Evolutionary conservation across 2,888 invertebrate genomes (phyloP).

Genomic region (Drosophila robusta): DNA sequence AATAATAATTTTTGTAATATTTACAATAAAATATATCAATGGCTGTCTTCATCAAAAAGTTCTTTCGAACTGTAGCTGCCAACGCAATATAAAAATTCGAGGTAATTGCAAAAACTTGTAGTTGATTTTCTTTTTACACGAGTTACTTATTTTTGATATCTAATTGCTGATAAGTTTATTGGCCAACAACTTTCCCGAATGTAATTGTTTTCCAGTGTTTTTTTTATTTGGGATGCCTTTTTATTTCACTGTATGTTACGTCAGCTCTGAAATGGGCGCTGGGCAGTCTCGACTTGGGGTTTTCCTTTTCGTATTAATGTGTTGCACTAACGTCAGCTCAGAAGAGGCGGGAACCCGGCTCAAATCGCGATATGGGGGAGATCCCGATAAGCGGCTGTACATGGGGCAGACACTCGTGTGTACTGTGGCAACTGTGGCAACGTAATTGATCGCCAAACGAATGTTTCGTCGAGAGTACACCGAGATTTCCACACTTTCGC

Average conservation of each 20-base stretch:
- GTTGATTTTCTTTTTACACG: conserved; percentile 18
- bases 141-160: neutral
- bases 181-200: too few relatives aligned
- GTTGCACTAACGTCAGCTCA: too few relatives aligned
- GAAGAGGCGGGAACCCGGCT: neutral
- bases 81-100: neutral
- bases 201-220: too few relatives aligned
- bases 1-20: too few relatives aligned
- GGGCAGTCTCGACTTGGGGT: too few relatives aligned
- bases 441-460: conserved; percentile 13
- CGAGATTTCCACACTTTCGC: conserved; percentile 50
- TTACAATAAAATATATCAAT: too few relatives aligned
- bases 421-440: conserved; percentile 12
- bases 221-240: too few relatives aligned
- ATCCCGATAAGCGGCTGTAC: conserved; percentile 7
- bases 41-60: neutral
- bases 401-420: conserved; percentile 4
- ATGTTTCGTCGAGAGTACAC: conserved; percentile 2
- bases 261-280: neutral
- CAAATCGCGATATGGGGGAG: conserved; percentile 1
- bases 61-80: neutral
- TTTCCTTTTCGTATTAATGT: too few relatives aligned
- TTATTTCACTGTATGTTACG: too few relatives aligned
- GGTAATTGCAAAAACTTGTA: too few relatives aligned
- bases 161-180: conserved; percentile 24